Evolutionary conservation across 2,113 vertebrate species (phyloP).

Genomic region (Mixornis gularis): DNA sequence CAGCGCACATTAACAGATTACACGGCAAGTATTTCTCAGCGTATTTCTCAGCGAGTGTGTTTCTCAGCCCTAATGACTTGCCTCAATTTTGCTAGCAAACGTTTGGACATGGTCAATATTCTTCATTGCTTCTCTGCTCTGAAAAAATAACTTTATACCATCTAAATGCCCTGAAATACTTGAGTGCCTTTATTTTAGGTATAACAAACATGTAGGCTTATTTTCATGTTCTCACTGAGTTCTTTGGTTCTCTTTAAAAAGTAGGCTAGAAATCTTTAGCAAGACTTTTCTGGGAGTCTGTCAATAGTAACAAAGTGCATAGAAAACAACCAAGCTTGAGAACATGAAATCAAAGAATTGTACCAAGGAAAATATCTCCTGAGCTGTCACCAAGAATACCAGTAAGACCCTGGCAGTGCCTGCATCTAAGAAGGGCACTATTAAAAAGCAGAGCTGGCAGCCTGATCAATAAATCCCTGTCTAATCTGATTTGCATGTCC

Average conservation of each 20-base stretch:
- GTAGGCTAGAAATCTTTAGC: not conserved
- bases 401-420: not conserved
- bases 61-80: not conserved
- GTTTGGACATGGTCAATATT: not conserved
- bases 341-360: accelerated
- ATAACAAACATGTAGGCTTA: not conserved
- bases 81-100: not conserved
- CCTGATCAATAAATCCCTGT: not conserved
- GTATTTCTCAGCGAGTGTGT: not conserved
- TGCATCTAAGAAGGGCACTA: not conserved
- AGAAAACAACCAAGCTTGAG: not conserved
- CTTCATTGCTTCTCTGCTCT: not conserved
- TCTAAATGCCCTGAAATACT: not conserved
- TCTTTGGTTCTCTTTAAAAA: not conserved
- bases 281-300: not conserved
- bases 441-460: not conserved
- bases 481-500: not conserved
- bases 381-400: not conserved
- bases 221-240: not conserved
- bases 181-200: not conserved
- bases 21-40: not conserved
- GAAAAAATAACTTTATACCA: not conserved
- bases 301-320: not conserved
- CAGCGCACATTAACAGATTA: not conserved
- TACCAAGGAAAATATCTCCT: not conserved